These are phyloP conservation scores for Malurus elegans DNA, from an alignment of 2,113 vertebrate species.

Conservation along the genomic window DNA sequence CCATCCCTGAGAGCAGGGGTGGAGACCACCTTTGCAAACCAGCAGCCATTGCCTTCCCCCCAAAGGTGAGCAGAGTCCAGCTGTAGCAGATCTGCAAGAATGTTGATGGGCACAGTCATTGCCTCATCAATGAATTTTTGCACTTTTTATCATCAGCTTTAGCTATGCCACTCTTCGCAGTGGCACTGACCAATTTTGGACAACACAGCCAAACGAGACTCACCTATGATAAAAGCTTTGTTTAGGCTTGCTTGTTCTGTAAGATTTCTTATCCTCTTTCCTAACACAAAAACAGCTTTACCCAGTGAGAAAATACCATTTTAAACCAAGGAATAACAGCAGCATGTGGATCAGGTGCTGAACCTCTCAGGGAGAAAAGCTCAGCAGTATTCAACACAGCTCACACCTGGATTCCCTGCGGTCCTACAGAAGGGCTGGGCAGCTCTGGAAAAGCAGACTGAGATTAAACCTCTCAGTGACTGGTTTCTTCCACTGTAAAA, in stretches of 20 bases:
- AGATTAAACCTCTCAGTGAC: neutral
- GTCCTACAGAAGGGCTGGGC: neutral
- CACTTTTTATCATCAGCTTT: neutral
- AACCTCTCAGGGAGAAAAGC: neutral
- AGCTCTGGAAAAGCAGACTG: neutral
- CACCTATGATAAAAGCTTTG: neutral
- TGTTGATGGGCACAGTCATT: neutral
- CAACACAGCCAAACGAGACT: neutral
- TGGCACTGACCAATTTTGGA: neutral
- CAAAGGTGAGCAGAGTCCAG: neutral
- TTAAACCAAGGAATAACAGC: neutral
- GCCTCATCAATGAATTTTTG: neutral
- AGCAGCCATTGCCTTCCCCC: conserved; percentile 23
- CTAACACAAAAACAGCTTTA: neutral
- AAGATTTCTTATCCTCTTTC: neutral
- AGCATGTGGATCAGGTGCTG: neutral
- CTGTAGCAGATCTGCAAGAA: conserved; percentile 31
- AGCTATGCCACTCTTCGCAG: neutral
- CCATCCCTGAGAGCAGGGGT: neutral
- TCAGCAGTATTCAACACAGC: neutral
- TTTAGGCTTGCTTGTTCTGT: neutral
- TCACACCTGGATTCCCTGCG: neutral
- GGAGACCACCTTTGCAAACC: neutral
- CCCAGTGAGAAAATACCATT: neutral
- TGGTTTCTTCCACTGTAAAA: neutral